phyloP scores from a whole-genome alignment of 2,113 vertebrate genomes.

The Hydropotes inermis region DNA sequence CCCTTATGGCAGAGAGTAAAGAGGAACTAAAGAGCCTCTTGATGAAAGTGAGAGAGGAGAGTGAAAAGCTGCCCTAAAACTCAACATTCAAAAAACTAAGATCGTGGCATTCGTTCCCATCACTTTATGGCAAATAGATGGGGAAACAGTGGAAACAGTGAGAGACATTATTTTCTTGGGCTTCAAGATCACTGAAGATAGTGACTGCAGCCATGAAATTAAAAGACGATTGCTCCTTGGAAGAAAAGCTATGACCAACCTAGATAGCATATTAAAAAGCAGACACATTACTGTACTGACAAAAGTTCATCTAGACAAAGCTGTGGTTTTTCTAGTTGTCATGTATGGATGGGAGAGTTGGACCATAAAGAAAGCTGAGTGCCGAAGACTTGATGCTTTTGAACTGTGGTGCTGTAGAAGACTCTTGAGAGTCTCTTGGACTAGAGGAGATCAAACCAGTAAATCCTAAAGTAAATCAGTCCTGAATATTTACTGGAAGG shows the following conservation, averaged over 20 bases:
- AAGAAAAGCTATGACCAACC: background rate
- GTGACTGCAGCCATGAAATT: background rate
- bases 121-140: background rate
- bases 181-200: background rate
- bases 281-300: background rate
- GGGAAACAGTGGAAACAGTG: background rate
- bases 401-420: too few relatives aligned
- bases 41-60: background rate
- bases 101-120: too few relatives aligned
- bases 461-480: background rate
- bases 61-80: background rate
- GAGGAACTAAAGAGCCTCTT: background rate
- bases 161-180: background rate
- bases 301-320: background rate
- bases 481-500: too few relatives aligned
- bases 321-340: background rate
- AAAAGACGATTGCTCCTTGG: background rate
- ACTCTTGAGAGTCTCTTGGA: too few relatives aligned
- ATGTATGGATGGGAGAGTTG: background rate
- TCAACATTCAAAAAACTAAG: background rate
- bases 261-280: background rate
- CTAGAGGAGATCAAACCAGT: background rate
- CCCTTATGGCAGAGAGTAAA: background rate
- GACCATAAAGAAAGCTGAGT: background rate
- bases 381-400: background rate